Base-by-base conservation (phyloP, 1,140 invertebrate genomes). In the Pemphigus obesinymphae region DNA sequence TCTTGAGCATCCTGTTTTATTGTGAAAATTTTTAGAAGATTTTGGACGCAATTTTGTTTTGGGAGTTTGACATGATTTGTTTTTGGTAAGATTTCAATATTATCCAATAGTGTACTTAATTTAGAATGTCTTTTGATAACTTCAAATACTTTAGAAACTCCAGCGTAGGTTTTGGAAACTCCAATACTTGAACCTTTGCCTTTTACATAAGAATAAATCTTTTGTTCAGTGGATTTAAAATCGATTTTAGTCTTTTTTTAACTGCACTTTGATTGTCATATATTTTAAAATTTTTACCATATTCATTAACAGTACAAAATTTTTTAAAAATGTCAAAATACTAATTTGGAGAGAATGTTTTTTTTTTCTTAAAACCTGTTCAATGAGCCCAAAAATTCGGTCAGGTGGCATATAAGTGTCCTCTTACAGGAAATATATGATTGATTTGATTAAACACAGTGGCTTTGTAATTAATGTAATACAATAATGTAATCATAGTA, bases 361-460 rank as follows among this genome's bases (percentile, higher is more conserved):
- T 50, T 50, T 50, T 50, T 50, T 50, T 20, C 48, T 50, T 20
- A 50, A 50, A 50, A 50, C 20, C 5, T 50, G 83, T 83, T 85
- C 85, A 48, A 85, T 83, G 78, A 84, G 76, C n/a, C 85, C 86
- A 83, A 87, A 85, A 23, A 84, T 80, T 66, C 84, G 43, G 72
- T 86, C 85, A 23, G 85, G 84, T 23, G 85, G 84, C 50, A 87
- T 45, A 76, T 84, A 86, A 43, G 82, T 84, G 78, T n/a, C n/a
- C n/a, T n/a, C n/a, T n/a, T n/a, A n/a, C n/a, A n/a, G n/a, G n/a
- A n/a, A n/a, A n/a, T n/a, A 75, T 83, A 66, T 84, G 37, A 31
- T 75, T 26, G 29, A 86, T 85, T 82, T 84, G 58, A 75, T 58
- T 73, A 20, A 85, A n/a, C 50, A 82, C 26, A 70, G 34, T 70